Base-by-base conservation (phyloP, 2,888 invertebrate species). In the Muscina levida region DNA sequence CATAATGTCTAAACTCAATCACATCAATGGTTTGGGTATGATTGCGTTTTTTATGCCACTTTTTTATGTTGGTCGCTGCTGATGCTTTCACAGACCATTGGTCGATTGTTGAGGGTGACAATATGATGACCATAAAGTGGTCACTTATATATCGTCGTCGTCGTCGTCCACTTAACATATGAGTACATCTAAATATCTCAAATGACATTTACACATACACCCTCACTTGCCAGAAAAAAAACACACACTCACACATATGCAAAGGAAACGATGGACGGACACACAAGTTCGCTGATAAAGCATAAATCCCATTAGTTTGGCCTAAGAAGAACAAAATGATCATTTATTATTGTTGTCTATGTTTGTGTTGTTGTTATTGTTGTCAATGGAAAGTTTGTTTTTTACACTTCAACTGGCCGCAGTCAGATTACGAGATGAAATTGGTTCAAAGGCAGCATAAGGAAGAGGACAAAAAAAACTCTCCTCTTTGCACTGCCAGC, bases 231-330 rank as follows among this genome's bases (percentile, higher is more conserved):
- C 4, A n/a, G n/a, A n/a, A n/a, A n/a, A n/a, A n/a, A n/a, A n/a
- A n/a, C n/a, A n/a, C n/a, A 13, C 67, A 68, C 68, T 56, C 44
- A 48, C 48, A 53, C 70, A 62, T 22, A 31, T 46, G 39, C 37
- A 39, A 17, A 62, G 59, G 77, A 56, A 67, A 70, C 26, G 24
- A 53, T 59, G 59, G 68, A 11, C 1, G 57, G 65, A 46, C 39
- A 15, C 42, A 65, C 31, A 31, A 56, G 70, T 56, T 62, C 79
- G 83, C 81, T 82, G 84, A 74, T 85, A 83, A 79, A 78, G 84
- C 87, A 87, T 85, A 86, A 87, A 86, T 85, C 85, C 84, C 85
- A 87, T 86, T 87, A 84, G 84, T 83, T 77, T 81, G 53, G 68
- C 67, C 46, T 83, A 83, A 79, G 85, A 84, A 83, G 3, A 31